Evolutionary conservation across 2,113 vertebrate genomes (phyloP), one percentile per base, ranked within the genome.

Genomic region (Brienomyrus longianalis): DNA sequence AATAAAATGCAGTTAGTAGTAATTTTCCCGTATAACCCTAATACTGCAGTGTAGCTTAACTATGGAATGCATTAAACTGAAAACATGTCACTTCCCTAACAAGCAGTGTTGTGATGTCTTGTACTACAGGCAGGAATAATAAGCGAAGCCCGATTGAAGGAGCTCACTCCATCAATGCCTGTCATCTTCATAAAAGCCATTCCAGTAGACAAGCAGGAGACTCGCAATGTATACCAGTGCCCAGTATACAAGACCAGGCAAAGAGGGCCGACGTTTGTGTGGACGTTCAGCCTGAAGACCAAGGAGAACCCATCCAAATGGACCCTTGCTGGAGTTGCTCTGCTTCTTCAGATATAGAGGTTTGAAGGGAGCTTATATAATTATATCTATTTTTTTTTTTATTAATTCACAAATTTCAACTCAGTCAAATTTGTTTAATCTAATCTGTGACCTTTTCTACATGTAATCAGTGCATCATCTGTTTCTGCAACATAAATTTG

Each of bases 271-370:
- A 99, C 98, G 0, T 98, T 98, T 0, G 95, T 99, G 7, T 99
- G 98, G 98, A 98, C 98, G 27, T 99, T 99, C 59, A 97, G 97
- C 93, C 96, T 99, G 11, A 99, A 98, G 94, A 98, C 97, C 7
- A 98, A 96, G 94, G 97, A 99, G 23, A 97, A 91, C 0, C 95
- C 98, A 0, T 96, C 98, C 86, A 99, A 97, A 92, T 99, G 98
- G 98, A 96, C 98, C 23, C 93, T 99, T 0, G 98, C 98, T 50
- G 97, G 98, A 0, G 97, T 99, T 13, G 98, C 98, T 0, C 90
- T 99, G 89, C 96, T 99, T 13, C 95, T 99, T 3, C 98, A 99
- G 94, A 88, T 92, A 88, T 99, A 95, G 92, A 70, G 2, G 7
- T 19, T 54, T 54, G 51, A 90, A 35, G 0, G 59, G 8, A 27